phyloP scores from a whole-genome alignment of 2,113 vertebrate species.

The Chlorocebus sabaeus region DNA sequence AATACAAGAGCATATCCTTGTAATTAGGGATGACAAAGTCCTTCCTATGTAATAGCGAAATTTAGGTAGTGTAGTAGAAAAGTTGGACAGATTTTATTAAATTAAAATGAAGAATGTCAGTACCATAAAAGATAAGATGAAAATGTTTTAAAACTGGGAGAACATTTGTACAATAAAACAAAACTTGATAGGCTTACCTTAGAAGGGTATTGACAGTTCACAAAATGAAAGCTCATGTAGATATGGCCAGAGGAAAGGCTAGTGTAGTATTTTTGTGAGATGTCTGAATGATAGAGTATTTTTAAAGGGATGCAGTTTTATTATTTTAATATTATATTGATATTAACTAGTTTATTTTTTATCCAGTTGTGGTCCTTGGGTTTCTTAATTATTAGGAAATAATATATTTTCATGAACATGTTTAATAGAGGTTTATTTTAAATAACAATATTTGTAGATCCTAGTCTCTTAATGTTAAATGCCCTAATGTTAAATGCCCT shows the following conservation, averaged over 20 bases:
- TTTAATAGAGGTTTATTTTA: constrained; percentile 22
- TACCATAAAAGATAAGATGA: neutral
- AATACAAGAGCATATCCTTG: neutral
- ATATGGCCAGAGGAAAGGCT: neutral
- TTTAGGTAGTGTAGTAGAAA: neutral
- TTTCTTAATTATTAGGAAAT: constrained; percentile 27
- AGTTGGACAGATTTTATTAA: neutral
- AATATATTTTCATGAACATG: neutral
- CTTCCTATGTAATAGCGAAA: neutral
- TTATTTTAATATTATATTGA: neutral
- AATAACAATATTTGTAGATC: neutral
- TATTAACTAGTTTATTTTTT: neutral
- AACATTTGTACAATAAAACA: neutral
- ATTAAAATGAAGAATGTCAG: neutral
- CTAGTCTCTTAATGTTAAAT: neutral
- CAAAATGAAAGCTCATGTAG: neutral
- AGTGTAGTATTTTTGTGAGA: neutral
- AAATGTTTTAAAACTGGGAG: neutral
- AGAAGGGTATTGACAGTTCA: neutral
- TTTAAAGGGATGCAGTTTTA: neutral
- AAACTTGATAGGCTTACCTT: neutral
- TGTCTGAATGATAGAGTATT: neutral
- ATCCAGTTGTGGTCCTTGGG: neutral
- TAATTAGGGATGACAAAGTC: neutral
- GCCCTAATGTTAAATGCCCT: neutral